Percentiles rank a stretch among this genome's conserved stretches.
phyloP scores from a whole-genome alignment of 2,113 vertebrate genomes.

The Rhagologus leucostigma region DNA sequence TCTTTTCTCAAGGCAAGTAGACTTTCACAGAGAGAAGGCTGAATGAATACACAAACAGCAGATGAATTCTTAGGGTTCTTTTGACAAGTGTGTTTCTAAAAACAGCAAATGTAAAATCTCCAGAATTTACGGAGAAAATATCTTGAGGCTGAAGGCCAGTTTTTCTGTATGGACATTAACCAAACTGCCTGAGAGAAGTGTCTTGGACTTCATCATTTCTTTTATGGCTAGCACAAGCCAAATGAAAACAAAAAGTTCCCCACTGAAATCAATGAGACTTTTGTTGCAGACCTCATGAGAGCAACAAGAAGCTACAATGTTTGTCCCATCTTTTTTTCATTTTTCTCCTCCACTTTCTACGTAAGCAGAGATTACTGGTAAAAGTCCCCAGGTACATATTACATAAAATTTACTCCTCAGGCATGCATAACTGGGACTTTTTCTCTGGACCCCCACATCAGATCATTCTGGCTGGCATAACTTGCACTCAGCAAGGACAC shows the following conservation, averaged over 20 bases:
- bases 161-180: not conserved
- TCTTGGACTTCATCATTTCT: not conserved
- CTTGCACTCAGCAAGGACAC: not conserved
- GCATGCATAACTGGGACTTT: not conserved
- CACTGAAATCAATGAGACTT: not conserved
- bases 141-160: not conserved
- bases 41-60: not conserved
- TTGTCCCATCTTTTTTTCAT: not conserved
- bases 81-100: not conserved
- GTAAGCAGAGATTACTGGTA: not conserved
- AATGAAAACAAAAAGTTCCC: not conserved
- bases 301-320: not conserved
- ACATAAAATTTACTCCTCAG: not conserved
- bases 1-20: slow-evolving; percentile 39
- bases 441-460: not conserved
- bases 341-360: not conserved
- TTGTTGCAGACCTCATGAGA: not conserved
- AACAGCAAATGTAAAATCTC: not conserved
- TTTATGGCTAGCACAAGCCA: not conserved
- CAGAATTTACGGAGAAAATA: not conserved
- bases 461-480: not conserved
- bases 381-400: not conserved
- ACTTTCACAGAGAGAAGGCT: not conserved
- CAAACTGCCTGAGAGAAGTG: not conserved
- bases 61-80: not conserved